phyloP scores from a whole-genome alignment of 2,888 invertebrate species.

The Drosophila borealis region DNA sequence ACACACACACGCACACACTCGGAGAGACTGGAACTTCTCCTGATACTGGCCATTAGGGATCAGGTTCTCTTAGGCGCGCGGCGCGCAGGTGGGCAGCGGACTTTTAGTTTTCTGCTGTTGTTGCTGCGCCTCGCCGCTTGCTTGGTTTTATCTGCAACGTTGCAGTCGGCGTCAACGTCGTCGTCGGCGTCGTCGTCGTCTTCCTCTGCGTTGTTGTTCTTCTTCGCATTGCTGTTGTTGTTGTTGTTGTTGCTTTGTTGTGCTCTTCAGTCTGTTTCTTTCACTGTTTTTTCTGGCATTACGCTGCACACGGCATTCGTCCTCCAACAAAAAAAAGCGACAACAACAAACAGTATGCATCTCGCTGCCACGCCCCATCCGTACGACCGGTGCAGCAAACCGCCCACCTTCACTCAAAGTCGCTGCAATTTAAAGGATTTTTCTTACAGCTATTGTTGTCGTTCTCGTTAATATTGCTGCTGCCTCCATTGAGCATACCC shows the following conservation, averaged over 20 bases:
- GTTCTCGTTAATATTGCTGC: conserved; percentile 21
- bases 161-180: conserved; percentile 25
- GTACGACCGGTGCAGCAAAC: conserved; percentile 22
- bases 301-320: conserved; percentile 71
- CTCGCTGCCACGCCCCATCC: conserved; percentile 44
- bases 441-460: conserved; percentile 25
- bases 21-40: conserved; percentile 46
- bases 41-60: conserved; percentile 76
- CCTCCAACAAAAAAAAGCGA: conserved; percentile 65
- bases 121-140: conserved; percentile 64
- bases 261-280: conserved; percentile 48
- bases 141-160: conserved; percentile 69
- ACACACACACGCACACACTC: conserved; percentile 1
- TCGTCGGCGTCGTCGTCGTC: conserved; percentile 23
- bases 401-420: conserved; percentile 58
- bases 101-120: conserved; percentile 47
- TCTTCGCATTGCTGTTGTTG: conserved; percentile 20
- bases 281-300: conserved; percentile 67
- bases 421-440: conserved; percentile 63
- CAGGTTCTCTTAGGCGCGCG: conserved; percentile 62
- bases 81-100: conserved; percentile 67
- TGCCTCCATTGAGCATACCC: conserved; percentile 20
- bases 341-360: conserved; percentile 32
- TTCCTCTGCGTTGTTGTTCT: conserved; percentile 36
- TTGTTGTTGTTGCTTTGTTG: conserved; percentile 35